These are phyloP conservation scores for Aleadryas rufinucha DNA, from an alignment of 2,113 vertebrate species.

Conservation along the genomic window DNA sequence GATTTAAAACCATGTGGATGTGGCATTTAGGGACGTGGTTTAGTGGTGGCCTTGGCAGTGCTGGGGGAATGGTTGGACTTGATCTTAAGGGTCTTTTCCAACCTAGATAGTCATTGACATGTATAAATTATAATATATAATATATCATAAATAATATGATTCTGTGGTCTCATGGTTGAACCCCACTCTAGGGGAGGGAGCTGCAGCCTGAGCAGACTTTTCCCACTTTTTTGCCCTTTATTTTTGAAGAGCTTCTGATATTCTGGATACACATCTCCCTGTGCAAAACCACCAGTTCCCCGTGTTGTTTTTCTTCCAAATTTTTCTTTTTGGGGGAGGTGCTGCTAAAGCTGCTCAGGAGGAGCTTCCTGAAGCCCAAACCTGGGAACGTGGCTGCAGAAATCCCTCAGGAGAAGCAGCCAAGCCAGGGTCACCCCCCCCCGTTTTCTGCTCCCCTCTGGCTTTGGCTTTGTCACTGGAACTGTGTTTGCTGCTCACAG, in stretches of 20 bases:
- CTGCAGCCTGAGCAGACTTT: not conserved
- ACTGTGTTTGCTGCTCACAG: not conserved
- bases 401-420: not conserved
- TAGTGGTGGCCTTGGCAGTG: not conserved
- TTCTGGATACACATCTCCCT: not conserved
- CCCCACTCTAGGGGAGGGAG: not conserved
- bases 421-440: not conserved
- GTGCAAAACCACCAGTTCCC: not conserved
- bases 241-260: not conserved
- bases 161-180: not conserved
- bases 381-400: not conserved
- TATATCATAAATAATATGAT: not conserved
- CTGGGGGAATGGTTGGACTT: not conserved
- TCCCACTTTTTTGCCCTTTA: not conserved
- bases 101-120: not conserved
- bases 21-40: not conserved
- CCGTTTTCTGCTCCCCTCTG: not conserved
- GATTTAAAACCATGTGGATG: rapidly evolving
- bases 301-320: rapidly evolving
- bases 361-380: not conserved
- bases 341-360: not conserved
- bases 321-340: not conserved
- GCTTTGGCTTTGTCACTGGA: not conserved
- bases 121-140: too few relatives aligned
- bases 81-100: not conserved